Evolutionary conservation across 2,113 vertebrate genomes (phyloP).

Genomic region (Cottus gobio): DNA sequence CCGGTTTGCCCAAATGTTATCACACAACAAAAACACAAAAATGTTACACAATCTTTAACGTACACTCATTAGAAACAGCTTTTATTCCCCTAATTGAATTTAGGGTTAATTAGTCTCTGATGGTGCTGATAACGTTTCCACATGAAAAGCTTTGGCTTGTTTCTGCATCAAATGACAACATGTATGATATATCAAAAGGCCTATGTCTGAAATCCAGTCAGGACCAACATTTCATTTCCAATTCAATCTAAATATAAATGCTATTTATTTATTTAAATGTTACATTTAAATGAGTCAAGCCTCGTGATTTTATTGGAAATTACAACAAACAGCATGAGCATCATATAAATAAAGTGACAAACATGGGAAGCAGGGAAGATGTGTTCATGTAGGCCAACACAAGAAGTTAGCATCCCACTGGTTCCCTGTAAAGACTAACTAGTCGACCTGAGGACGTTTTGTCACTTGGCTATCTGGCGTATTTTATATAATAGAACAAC

Average conservation of each 20-base stretch:
- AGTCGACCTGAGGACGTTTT: neutral
- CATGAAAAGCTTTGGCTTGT: conserved; percentile 15
- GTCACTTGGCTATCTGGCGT: neutral
- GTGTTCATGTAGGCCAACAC: neutral
- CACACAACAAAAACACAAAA: conserved; percentile 16
- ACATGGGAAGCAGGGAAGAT: neutral
- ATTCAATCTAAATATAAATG: neutral
- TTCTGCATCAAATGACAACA: neutral
- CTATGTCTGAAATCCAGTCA: conserved; percentile 1
- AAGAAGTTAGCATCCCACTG: neutral
- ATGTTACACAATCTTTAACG: neutral
- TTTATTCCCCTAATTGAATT: conserved; percentile 25
- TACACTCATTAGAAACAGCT: conserved; percentile 14
- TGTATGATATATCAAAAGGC: neutral
- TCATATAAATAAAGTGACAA: neutral
- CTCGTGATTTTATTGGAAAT: no score
- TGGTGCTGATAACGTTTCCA: neutral
- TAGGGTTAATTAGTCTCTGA: conserved; percentile 43
- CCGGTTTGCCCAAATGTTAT: conserved; percentile 7
- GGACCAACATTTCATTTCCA: neutral
- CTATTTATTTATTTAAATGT: neutral
- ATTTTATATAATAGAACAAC: neutral
- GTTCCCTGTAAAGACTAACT: no score
- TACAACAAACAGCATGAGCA: neutral
- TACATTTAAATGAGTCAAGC: neutral